Percentiles rank a stretch among this genome's conserved stretches.
phyloP scores from a whole-genome alignment of 2,113 vertebrate genomes.

The Actinemys pallida region DNA sequence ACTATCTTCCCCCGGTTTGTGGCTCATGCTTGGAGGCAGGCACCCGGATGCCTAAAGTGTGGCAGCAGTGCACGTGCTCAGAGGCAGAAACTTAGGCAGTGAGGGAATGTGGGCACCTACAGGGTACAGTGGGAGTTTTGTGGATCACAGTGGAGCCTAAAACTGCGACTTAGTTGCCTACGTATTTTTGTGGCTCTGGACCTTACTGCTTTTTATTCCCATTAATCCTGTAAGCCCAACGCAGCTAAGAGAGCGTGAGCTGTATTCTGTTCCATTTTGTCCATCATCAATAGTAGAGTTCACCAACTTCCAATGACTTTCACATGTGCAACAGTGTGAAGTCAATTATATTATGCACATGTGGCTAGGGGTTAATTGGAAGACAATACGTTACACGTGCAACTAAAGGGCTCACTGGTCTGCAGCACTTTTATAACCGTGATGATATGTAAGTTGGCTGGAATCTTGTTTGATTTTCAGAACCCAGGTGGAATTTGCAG shows the following conservation, averaged over 20 bases:
- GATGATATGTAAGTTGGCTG: background rate
- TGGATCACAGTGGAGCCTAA: background rate
- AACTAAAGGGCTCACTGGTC: background rate
- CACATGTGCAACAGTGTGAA: background rate
- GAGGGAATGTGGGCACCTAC: background rate
- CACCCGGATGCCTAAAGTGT: background rate
- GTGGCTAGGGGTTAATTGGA: background rate
- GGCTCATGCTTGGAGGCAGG: background rate
- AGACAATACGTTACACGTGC: accelerated
- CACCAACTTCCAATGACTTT: slow-evolving; percentile 12
- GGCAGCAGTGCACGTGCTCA: background rate
- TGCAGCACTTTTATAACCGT: background rate
- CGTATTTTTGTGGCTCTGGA: background rate
- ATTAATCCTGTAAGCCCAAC: slow-evolving; percentile 51
- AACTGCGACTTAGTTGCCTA: background rate
- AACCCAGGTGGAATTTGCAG: background rate
- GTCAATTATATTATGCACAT: background rate
- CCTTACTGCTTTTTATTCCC: slow-evolving; percentile 63
- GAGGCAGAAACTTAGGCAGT: background rate
- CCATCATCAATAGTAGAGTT: slow-evolving; percentile 6
- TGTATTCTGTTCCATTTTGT: background rate
- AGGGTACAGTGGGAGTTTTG: background rate
- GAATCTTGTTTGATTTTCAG: background rate
- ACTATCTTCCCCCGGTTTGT: background rate
- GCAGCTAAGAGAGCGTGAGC: background rate